A percentile compares a stretch with the other conserved stretches of the same genome.
phyloP scores from a whole-genome alignment of 2,888 invertebrate genomes.

The Sipunculus nudus region DNA sequence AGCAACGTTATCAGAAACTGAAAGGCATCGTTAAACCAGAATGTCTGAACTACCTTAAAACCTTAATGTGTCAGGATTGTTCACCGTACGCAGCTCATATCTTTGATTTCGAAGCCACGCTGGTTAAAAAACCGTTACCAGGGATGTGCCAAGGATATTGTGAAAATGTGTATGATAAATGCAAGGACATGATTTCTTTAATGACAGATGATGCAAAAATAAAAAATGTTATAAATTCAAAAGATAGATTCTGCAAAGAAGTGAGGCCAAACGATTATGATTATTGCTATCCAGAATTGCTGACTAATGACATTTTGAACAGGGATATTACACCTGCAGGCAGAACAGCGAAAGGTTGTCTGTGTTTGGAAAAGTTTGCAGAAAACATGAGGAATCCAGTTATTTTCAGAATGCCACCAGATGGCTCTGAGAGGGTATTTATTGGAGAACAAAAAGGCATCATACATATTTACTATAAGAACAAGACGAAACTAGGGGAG shows the following conservation, averaged over 20 bases:
- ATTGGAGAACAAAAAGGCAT: slow-evolving; percentile 57
- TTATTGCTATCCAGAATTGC: slow-evolving; percentile 59
- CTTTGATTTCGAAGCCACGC: slow-evolving; percentile 51
- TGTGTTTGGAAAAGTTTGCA: slow-evolving; percentile 51
- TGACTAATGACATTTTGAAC: slow-evolving; percentile 43
- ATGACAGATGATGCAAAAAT: slow-evolving; percentile 30
- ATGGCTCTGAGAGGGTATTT: slow-evolving; percentile 53
- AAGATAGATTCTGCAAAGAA: slow-evolving; percentile 44
- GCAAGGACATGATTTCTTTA: slow-evolving; percentile 44
- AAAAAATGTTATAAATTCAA: slow-evolving; percentile 12
- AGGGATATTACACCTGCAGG: slow-evolving; percentile 39
- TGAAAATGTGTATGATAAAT: slow-evolving; percentile 44
- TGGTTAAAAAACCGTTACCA: slow-evolving; percentile 46
- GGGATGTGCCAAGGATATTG: slow-evolving; percentile 54
- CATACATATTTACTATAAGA: slow-evolving; percentile 47
- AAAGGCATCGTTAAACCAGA: slow-evolving; percentile 26
- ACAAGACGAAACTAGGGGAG: slow-evolving; percentile 36
- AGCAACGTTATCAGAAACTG: slow-evolving; percentile 35
- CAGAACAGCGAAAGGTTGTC: slow-evolving; percentile 48
- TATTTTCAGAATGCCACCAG: slow-evolving; percentile 39
- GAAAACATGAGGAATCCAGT: slow-evolving; percentile 25
- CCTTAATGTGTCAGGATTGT: slow-evolving; percentile 57
- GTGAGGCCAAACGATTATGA: slow-evolving; percentile 45
- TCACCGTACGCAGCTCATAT: slow-evolving; percentile 62
- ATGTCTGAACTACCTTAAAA: slow-evolving; percentile 45